Base-by-base conservation (phyloP, 1,140 invertebrate species). In the Orius laevigatus region DNA sequence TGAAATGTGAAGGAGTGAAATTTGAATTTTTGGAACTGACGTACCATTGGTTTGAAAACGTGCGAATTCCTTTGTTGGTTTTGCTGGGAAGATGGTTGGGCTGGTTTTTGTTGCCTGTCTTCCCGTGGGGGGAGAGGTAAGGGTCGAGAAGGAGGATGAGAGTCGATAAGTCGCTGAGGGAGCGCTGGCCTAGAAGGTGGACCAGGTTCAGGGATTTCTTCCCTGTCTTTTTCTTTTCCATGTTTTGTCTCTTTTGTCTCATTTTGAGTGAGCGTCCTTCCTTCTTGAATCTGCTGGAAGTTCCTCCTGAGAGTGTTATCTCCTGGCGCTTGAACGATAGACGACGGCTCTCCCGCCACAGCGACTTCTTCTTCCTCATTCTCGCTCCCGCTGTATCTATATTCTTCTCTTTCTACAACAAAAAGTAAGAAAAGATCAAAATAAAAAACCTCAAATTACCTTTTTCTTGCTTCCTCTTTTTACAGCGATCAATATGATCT, bases 401-500 rank as follows among this genome's bases (percentile, higher is more conserved):
- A 87, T 60, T 87, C 64, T 55, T 66, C 63, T 31, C 64, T 56
- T 51, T 66, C 65, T 64, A 53, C 45, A 48, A 49, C 14, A 39
- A 5, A 14, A 42, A 16, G 2, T 14, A 16, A 42, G 10, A 15
- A 5, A 15, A 11, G 9, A 5, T 18, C n/a, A 45, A 45, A 45
- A 12, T 10, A 45, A 33, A 32, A n/a, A 12, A 12, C 10, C 11
- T 38, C 11, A 4, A 38, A 34, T 52, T 60, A 70, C 71, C 71
- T 70, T 86, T 89, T 58, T 90, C 85, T 61, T 88, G 84, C 70
- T 91, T 90, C 62, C 87, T 78, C 64, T 91, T 92, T 70, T 91
- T 92, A 68, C 86, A 91, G 50, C 94, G 72, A 69, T 99, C 96
- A 65, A 99, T 96, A 66, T 98, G 94, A 66, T 99, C 96, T 69